Evolutionary conservation across 2,797 vertebrate species (phyloP), one percentile per base, ranked within the genome.

Genomic region (Stomatorhinus walkeri): DNA sequence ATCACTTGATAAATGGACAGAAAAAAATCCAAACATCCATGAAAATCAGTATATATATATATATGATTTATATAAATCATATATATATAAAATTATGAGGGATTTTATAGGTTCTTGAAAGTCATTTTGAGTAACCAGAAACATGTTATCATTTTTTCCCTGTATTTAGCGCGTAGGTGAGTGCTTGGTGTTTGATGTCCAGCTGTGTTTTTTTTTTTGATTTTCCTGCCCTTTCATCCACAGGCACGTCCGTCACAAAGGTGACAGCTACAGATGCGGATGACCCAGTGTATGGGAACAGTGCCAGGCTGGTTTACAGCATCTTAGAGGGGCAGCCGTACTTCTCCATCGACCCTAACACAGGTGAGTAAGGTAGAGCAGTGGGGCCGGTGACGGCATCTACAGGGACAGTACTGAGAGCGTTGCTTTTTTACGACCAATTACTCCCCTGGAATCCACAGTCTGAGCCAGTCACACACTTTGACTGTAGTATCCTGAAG

Each of bases 281-380:
- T 87, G 98, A 99, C 91, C 97, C 98, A 0, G 98, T 99, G 85
- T 99, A 99, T 5, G 98, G 98, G 91, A 99, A 99, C 88, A 99
- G 98, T 12, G 98, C 98, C 68, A 99, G 96, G 92, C 94, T 99
- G 88, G 98, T 99, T 90, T 99, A 99, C 90, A 99, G 98, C 93
- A 99, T 99, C 88, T 93, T 99, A 92, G 97, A 99, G 92, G 98
- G 98, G 19, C 98, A 99, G 88, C 98, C 98, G 1, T 99, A 99
- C 93, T 99, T 99, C 94, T 99, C 98, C 12, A 96, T 99, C 84
- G 98, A 99, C 91, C 97, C 98, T 46, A 97, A 98, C 91, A 97
- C 98, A 89, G 98, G 98, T 99, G 91, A 92, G 96, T 48, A 92
- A 85, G 59, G 48, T 5, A 46, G 4, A 56, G 24, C n/a, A 48